These are phyloP conservation scores for Lasioglossum baleicum DNA, from an alignment of 1,140 invertebrate species.

Conservation along the genomic window DNA sequence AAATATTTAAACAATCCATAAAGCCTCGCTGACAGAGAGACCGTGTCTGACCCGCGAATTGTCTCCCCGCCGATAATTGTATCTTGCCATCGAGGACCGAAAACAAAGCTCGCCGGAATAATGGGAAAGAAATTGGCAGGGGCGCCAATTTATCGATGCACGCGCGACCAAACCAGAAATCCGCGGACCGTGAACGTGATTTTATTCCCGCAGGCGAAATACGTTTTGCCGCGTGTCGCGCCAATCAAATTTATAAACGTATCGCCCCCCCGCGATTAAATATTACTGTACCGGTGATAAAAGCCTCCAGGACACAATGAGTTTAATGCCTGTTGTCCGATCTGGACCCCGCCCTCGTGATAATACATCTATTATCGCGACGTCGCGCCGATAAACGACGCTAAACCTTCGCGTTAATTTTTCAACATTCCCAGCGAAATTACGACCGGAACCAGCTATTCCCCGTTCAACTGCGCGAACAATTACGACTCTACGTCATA, in stretches of 20 bases:
- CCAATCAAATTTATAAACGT: slow-evolving; percentile 24
- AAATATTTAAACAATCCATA: slow-evolving; percentile 26
- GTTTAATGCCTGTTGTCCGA: slow-evolving; percentile 4
- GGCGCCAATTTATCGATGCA: slow-evolving; percentile 15
- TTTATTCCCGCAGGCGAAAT: not conserved
- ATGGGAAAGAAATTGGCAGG: not conserved
- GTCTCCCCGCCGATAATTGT: not conserved
- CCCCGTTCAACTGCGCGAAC: slow-evolving; percentile 1
- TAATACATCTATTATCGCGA: slow-evolving; percentile 28
- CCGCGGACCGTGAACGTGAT: not conserved
- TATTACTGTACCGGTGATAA: not conserved
- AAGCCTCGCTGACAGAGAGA: not conserved
- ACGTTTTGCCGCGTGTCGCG: not conserved
- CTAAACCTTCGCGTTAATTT: slow-evolving; percentile 17
- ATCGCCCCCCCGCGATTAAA: slow-evolving; percentile 14
- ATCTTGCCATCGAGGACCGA: not conserved
- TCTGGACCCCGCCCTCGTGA: not conserved
- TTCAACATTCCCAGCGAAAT: not conserved
- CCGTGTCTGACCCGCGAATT: too few species aligned
- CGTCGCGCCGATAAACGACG: slow-evolving; percentile 1
- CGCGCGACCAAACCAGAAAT: too few species aligned
- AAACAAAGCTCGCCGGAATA: not conserved
- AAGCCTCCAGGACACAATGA: slow-evolving; percentile 17
- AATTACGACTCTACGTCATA: not conserved
- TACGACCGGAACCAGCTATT: slow-evolving; percentile 6